Evolutionary conservation across 2,797 vertebrate genomes (phyloP), one percentile per base, ranked within the genome.

Genomic region (Brachyalestes nurse): DNA sequence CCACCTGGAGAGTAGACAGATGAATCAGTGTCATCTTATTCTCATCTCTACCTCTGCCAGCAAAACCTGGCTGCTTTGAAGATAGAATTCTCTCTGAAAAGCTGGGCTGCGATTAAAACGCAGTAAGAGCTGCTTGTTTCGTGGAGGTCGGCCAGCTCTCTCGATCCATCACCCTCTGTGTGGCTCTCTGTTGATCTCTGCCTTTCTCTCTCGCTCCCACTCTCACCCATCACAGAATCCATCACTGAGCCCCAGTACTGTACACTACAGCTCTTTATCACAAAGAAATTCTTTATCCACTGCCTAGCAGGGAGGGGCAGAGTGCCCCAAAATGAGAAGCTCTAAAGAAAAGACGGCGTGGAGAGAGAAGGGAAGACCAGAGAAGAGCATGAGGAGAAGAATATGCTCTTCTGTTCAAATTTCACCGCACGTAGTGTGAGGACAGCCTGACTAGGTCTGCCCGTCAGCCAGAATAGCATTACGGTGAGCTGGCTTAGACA

Each of bases 381-480:
- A 70, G 55, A 51, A 14, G 4, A 78, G 57, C 58, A 75, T 16
- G 51, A 49, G n/a, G 28, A 47, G 64, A 77, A 40, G 70, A 61
- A 67, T 67, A 72, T 51, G 65, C 72, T 80, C 51, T 73, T 61
- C 21, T 57, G 58, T 9, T 69, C 60, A 53, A 40, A 16, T 12
- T 79, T 69, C 38, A 58, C 23, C 47, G 58, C 66, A 75, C 49
- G 53, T n/a, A 21, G 72, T 72, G 58, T 78, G 80, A 77, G 74
- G 64, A 71, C 75, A 78, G 21, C 60, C 57, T 74, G 72, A 57
- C 80, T 82, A 80, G 75, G 75, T 81, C 61, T 82, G 80, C 47
- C 60, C 49, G 42, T 79, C 61, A 60, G 75, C 80, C 61, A 49
- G 77, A 75, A 83, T 72, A 76, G 55, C 66, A 62, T 80, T 73